Evolutionary conservation across 2,888 invertebrate genomes (phyloP), one percentile per base, ranked within the genome.

Genomic region (Thymelicus lineola): DNA sequence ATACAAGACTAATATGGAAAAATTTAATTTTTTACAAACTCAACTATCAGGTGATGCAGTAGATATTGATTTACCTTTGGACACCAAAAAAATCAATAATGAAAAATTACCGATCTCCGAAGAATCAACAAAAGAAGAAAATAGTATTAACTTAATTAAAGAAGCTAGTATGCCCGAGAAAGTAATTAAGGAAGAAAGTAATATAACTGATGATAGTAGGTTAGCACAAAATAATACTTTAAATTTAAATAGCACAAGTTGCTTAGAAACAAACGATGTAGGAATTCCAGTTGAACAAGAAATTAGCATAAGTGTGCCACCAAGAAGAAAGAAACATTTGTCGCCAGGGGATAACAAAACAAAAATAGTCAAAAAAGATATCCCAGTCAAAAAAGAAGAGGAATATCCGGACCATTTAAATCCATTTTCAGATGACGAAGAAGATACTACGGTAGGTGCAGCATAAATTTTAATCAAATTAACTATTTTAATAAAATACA

Each of bases 371-470:
- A 80, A 77, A 68, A 75, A 77, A 65, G 74, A 80, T 74, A 71
- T 73, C 68, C 67, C 74, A 57, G 70, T 72, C 6, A 80, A 78
- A 71, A 69, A 75, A 36, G 69, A 73, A 70, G 84, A 83, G 73
- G 76, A 84, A 74, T 97, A 98, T 90, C 98, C 98, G 0, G 95
- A 95, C 74, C 95, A 97, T 81, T 92, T 98, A 74, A 98, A 98
- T 94, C 98, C 98, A 6, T 98, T 98, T 89, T 96, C 95, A 46
- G 96, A 96, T 76, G 97, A 97, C 36, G 95, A 95, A 55, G 91
- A 90, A 58, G 91, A 89, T 76, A 28, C 17, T 15, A 87, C 86
- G 82, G 87, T 87, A 80, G 72, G 75, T 75, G 17, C 17, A 17
- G 12, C 38, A 6, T 7, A 6, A n/a, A 50, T 36, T 57, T 35